Percentiles rank a stretch among this genome's conserved stretches.
Evolutionary conservation across 2,797 vertebrate genomes (phyloP).

Genomic region (Centroberyx gerrardi): DNA sequence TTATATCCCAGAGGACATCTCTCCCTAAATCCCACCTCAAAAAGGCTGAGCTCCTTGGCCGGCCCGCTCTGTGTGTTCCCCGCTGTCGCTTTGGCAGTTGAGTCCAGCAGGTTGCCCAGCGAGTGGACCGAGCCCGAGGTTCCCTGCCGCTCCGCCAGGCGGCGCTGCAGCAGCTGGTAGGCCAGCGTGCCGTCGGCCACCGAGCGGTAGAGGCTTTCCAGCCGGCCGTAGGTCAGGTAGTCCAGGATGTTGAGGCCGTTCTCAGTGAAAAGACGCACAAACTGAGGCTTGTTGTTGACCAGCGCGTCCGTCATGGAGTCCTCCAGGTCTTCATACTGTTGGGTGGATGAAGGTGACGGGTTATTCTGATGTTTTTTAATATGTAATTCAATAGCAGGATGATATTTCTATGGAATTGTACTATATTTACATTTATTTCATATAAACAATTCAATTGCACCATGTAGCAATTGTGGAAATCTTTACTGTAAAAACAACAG

Average conservation of each 20-base stretch:
- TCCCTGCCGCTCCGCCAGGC: constrained; percentile 67
- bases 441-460: too few species aligned
- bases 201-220: constrained; percentile 88
- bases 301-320: constrained; percentile 92
- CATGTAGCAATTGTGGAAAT: too few species aligned
- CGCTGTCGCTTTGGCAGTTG: constrained; percentile 19
- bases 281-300: constrained; percentile 90
- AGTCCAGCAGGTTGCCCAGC: not conserved
- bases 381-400: not conserved
- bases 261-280: constrained; percentile 92
- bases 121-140: not conserved
- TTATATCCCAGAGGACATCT: not conserved
- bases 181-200: constrained; percentile 82
- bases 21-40: constrained; percentile 75
- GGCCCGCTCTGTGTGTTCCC: constrained; percentile 23
- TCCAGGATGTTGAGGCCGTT: constrained; percentile 89
- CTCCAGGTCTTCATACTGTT: constrained; percentile 89
- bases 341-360: not conserved
- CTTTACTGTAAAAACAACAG: too few species aligned
- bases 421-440: not conserved
- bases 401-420: not conserved
- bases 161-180: constrained; percentile 82
- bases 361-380: not conserved
- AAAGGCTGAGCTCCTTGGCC: constrained; percentile 71
- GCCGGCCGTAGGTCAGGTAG: constrained; percentile 86